Percentiles rank a stretch among this genome's conserved stretches.
Evolutionary conservation across 2,113 vertebrate genomes (phyloP).

Genomic region (Heterotis niloticus): DNA sequence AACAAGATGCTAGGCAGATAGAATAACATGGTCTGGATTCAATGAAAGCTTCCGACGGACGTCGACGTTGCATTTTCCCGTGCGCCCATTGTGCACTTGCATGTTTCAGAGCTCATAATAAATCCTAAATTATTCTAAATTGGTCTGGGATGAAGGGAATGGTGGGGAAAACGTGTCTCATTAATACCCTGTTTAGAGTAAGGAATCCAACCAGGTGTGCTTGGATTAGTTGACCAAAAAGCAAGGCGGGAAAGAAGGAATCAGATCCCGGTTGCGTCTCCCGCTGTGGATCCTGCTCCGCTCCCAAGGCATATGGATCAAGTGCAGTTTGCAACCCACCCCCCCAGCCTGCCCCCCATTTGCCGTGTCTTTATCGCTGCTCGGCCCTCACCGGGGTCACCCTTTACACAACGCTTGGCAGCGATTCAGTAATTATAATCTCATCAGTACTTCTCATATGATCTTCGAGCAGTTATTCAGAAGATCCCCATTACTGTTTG

Average conservation of each 20-base stretch:
- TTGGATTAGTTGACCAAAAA: not conserved
- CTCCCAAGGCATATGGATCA: not conserved
- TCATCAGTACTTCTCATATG: constrained; percentile 13
- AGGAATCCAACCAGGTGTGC: constrained; percentile 9
- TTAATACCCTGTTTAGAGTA: not conserved
- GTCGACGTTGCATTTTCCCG: not conserved
- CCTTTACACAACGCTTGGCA: constrained; percentile 20
- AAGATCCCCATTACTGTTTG: constrained; percentile 29
- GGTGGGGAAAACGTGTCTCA: constrained; percentile 11
- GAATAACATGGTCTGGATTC: not conserved
- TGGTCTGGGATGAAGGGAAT: not conserved
- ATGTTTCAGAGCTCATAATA: not conserved
- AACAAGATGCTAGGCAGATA: not conserved
- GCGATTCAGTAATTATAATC: constrained; percentile 21
- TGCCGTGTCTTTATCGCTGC: not conserved
- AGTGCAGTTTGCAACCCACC: not conserved
- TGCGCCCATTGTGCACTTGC: not conserved
- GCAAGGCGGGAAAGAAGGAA: not conserved
- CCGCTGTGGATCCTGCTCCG: not conserved
- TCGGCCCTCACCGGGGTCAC: constrained; percentile 12
- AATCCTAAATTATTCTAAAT: constrained; percentile 16
- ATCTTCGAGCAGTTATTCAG: constrained; percentile 24
- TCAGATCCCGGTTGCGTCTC: not conserved
- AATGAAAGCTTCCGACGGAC: not conserved
- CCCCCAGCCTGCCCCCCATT: not conserved